phyloP scores from a whole-genome alignment of 2,888 invertebrate species.

The Drosophila mimetica region DNA sequence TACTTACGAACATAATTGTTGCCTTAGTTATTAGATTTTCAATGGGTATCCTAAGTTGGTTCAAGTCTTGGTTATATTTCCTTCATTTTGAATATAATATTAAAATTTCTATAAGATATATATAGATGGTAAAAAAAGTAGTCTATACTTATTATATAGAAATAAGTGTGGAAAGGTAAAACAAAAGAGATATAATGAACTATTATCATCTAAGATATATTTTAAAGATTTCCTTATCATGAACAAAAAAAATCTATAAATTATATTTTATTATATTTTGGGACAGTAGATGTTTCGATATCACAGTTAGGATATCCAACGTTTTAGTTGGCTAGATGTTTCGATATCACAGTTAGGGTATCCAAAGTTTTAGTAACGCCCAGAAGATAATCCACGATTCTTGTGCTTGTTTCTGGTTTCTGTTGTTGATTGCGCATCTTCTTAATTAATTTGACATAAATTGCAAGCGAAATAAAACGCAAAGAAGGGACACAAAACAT shows the following conservation, averaged over 20 bases:
- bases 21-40: background rate
- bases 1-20: background rate
- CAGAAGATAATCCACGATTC: constrained; percentile 4
- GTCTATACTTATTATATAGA: too few species aligned
- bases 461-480: constrained; percentile 54
- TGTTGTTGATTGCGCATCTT: constrained; percentile 55
- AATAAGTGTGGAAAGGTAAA: too few species aligned
- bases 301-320: background rate
- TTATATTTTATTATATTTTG: too few species aligned
- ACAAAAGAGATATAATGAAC: too few species aligned
- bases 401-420: constrained; percentile 8
- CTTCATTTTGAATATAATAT: background rate
- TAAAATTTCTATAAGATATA: too few species aligned
- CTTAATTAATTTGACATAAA: constrained; percentile 77
- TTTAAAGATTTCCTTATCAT: too few species aligned
- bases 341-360: background rate
- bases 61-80: background rate
- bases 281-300: too few species aligned
- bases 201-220: too few species aligned
- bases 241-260: too few species aligned
- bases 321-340: background rate
- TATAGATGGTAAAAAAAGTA: too few species aligned
- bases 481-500: constrained; percentile 24
- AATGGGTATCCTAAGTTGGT: background rate
- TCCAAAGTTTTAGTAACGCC: background rate